phyloP scores from a whole-genome alignment of 2,113 vertebrate species.

The Lagopus muta region DNA sequence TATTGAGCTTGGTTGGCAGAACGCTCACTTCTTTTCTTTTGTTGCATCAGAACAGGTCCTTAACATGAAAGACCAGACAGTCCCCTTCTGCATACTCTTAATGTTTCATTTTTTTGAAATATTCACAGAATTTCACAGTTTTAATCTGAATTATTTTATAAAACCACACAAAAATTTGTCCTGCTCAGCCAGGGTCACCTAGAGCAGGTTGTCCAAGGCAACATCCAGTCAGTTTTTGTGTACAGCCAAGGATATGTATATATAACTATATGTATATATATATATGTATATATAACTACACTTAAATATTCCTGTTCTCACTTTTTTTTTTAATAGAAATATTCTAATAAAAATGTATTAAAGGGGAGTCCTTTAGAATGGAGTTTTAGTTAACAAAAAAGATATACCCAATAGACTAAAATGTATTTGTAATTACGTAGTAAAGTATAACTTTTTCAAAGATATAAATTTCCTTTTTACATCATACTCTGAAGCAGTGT shows the following conservation, averaged over 20 bases:
- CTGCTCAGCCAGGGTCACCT: not conserved
- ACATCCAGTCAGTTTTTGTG: not conserved
- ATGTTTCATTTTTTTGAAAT: not conserved
- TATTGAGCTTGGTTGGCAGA: not conserved
- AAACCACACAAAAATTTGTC: not conserved
- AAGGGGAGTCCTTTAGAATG: not conserved
- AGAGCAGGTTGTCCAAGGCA: not conserved
- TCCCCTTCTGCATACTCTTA: not conserved
- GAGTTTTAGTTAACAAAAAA: not conserved
- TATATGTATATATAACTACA: too few relatives aligned
- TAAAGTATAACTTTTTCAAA: not conserved
- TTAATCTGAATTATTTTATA: not conserved
- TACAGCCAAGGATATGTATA: not conserved
- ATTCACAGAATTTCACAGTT: not conserved
- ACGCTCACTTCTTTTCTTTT: not conserved
- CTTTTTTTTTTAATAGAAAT: not conserved
- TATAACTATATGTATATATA: too few relatives aligned
- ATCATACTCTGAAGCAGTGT: not conserved
- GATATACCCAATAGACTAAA: not conserved
- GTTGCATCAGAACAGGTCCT: not conserved
- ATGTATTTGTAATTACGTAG: not conserved
- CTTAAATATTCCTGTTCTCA: not conserved
- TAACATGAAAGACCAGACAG: not conserved
- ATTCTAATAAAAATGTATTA: not conserved
- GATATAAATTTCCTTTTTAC: not conserved